phyloP scores from a whole-genome alignment of 2,888 invertebrate species.

The Petrolisthes manimaculis region DNA sequence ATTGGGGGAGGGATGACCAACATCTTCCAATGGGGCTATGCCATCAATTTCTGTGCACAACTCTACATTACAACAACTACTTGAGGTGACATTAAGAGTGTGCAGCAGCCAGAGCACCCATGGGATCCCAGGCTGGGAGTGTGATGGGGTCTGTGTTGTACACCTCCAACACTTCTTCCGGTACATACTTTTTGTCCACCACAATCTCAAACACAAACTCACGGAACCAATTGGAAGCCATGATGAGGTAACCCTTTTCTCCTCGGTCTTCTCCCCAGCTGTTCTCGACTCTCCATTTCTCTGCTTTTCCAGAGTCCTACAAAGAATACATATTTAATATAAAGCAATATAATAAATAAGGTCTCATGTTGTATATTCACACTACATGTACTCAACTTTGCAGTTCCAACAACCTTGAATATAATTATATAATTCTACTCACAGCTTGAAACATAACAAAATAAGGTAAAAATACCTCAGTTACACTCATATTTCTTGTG shows the following conservation, averaged over 20 bases:
- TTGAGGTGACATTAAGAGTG: background rate
- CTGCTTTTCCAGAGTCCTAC: slow-evolving; percentile 68
- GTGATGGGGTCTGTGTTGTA: slow-evolving; percentile 82
- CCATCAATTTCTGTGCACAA: too few species aligned
- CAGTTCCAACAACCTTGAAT: background rate
- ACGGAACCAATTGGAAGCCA: slow-evolving; percentile 88
- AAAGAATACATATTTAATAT: background rate
- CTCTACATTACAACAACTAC: background rate
- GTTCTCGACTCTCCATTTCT: slow-evolving; percentile 89
- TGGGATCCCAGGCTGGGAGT: slow-evolving; percentile 93
- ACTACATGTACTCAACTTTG: background rate
- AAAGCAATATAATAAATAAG: background rate
- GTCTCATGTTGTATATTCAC: background rate
- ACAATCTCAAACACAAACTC: slow-evolving; percentile 80
- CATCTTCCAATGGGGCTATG: too few species aligned
- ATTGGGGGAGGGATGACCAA: too few species aligned
- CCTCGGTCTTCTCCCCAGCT: slow-evolving; percentile 92
- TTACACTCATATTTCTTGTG: background rate
- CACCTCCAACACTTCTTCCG: slow-evolving; percentile 80
- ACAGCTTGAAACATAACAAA: too few species aligned
- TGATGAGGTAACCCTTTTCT: slow-evolving; percentile 86
- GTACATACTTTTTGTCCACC: slow-evolving; percentile 85
- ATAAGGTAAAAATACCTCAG: background rate
- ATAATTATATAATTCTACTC: too few species aligned
- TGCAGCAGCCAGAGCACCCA: slow-evolving; percentile 75